Evolutionary conservation across 2,888 invertebrate genomes (phyloP), one percentile per base, ranked within the genome.

Genomic region (Zygogramma bicolorata): DNA sequence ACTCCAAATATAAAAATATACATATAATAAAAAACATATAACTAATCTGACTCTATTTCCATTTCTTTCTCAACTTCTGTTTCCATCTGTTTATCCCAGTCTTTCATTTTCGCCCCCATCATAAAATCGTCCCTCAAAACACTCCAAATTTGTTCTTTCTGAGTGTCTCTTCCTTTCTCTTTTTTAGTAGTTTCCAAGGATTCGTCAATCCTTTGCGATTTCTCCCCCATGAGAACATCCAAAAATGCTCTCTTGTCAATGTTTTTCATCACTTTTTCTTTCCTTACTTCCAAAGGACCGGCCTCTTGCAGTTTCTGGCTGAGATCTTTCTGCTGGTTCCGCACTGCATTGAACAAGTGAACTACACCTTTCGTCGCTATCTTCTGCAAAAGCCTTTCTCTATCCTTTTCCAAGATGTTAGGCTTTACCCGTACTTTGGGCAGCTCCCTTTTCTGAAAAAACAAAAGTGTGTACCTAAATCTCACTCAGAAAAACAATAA

Each of bases 351-450:
- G 82, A 97, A 97, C 75, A 97, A 88, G 84, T 97, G 97, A 0
- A 97, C 96, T 0, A 97, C 96, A 82, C 97, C 97, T 85, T 94
- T 95, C 40, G 96, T 97, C 8, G 96, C 97, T 81, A 97, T 94
- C 89, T 94, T 95, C 38, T 93, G 88, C 60, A 97, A 86, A 69
- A 90, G 88, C 79, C 92, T 91, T 86, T 97, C 97, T 77, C 93
- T 90, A 68, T 94, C 94, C 80, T 92, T 92, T 78, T 96, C 94
- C 77, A 92, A 86, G 77, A 92, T 89, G 70, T 92, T 91, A 53
- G 97, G 96, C 88, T 95, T 96, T 0, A 91, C 86, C 81, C 95
- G 88, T 65, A 95, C 88, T 74, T 91, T 90, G 66, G 93, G 88
- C 82, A 90, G 88, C 63, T 90, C 90, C 82, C 88, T 88, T 90